phyloP scores from a whole-genome alignment of 2,113 vertebrate genomes.

The Antigone vipio region DNA sequence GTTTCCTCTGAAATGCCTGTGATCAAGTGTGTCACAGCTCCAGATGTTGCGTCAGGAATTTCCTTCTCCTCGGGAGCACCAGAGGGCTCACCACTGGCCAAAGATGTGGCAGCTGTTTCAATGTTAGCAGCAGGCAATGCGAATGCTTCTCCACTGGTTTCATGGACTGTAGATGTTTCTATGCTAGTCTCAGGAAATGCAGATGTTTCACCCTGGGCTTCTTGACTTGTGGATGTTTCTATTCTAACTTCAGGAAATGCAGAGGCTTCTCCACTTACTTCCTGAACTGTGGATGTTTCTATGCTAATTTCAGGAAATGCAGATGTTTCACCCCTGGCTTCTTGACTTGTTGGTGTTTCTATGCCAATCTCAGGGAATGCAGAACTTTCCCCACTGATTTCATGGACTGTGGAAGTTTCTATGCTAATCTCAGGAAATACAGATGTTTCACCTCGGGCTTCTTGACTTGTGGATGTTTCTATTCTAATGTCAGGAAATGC shows the following conservation, averaged over 20 bases:
- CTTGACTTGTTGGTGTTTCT: background rate
- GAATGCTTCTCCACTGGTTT: slow-evolving; percentile 51
- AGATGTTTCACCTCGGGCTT: slow-evolving; percentile 34
- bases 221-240: slow-evolving; percentile 2
- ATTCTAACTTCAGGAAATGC: slow-evolving; percentile 57
- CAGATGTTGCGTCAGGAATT: slow-evolving; percentile 40
- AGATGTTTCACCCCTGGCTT: slow-evolving; percentile 47
- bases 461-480: background rate
- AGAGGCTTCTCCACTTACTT: background rate
- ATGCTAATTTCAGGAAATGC: slow-evolving; percentile 1
- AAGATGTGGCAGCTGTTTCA: background rate
- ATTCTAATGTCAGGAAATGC: slow-evolving; percentile 63
- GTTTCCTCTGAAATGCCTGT: slow-evolving; percentile 50
- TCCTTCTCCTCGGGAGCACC: slow-evolving; percentile 48
- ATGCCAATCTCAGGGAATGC: slow-evolving; percentile 46
- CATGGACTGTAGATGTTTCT: slow-evolving; percentile 32
- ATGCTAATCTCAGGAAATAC: slow-evolving; percentile 63
- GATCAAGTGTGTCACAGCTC: background rate
- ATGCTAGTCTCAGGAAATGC: slow-evolving; percentile 52
- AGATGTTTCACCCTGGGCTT: background rate
- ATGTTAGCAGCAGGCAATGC: background rate
- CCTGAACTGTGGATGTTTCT: slow-evolving; percentile 33
- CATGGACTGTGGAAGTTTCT: slow-evolving; percentile 22
- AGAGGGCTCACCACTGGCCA: slow-evolving; percentile 39
- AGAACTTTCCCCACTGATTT: slow-evolving; percentile 20